phyloP scores from a whole-genome alignment of 2,113 vertebrate species.

The Albula goreensis region DNA sequence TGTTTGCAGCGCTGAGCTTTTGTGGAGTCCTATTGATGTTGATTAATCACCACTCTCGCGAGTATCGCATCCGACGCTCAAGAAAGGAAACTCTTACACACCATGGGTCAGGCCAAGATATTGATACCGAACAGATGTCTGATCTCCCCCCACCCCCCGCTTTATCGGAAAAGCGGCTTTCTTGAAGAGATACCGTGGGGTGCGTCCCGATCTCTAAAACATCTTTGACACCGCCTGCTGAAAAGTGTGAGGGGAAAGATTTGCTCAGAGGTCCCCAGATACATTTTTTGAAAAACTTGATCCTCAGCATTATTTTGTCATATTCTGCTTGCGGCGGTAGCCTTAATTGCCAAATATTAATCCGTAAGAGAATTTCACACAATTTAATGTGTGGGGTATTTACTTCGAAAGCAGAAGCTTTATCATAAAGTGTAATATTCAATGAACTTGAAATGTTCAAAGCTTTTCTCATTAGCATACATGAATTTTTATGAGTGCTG shows the following conservation, averaged over 20 bases:
- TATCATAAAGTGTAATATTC: slow-evolving; percentile 22
- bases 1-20: not conserved
- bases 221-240: not conserved
- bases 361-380: slow-evolving; percentile 3
- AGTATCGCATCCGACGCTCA: not conserved
- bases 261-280: not conserved
- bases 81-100: not conserved
- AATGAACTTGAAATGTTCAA: slow-evolving; percentile 36
- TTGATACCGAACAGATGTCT: not conserved
- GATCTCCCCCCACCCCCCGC: not conserved
- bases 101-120: not conserved
- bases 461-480: slow-evolving; percentile 44
- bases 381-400: slow-evolving; percentile 12
- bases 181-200: not conserved
- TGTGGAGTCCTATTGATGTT: not conserved
- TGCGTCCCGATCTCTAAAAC: not conserved
- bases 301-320: slow-evolving; percentile 5
- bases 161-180: not conserved
- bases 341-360: slow-evolving; percentile 19
- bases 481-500: slow-evolving; percentile 51
- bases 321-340: not conserved
- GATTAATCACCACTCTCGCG: not conserved
- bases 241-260: slow-evolving; percentile 8
- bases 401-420: slow-evolving; percentile 5
- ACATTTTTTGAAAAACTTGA: not conserved